A percentile compares a stretch with the other conserved stretches of the same genome.
Evolutionary conservation across 2,797 vertebrate species (phyloP).

Genomic region (Poecilia velifera): DNA sequence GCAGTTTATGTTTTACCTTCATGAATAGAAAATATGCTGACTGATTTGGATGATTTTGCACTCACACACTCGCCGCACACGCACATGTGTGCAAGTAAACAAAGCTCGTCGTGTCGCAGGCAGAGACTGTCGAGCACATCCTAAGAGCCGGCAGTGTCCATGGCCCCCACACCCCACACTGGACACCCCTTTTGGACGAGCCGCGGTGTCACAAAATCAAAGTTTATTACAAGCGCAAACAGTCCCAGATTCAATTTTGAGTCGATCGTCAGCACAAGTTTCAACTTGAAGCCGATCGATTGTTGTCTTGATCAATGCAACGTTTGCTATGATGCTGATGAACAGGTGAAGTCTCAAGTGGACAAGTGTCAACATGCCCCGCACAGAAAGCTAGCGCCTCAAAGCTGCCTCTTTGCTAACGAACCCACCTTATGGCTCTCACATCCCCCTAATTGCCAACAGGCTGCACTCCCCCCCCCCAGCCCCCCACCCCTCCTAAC

Average conservation of each 20-base stretch:
- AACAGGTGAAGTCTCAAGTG: slow-evolving; percentile 52
- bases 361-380: slow-evolving; percentile 64
- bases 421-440: slow-evolving; percentile 26
- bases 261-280: slow-evolving; percentile 26
- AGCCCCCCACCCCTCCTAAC: background rate
- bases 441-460: slow-evolving; percentile 72
- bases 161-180: background rate
- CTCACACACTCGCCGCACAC: slow-evolving; percentile 10
- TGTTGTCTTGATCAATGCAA: slow-evolving; percentile 40
- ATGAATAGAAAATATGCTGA: slow-evolving; percentile 77
- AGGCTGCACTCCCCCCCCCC: slow-evolving; percentile 18
- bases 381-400: slow-evolving; percentile 6
- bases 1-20: slow-evolving; percentile 79
- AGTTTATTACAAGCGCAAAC: slow-evolving; percentile 1
- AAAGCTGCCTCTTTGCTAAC: slow-evolving; percentile 20
- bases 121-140: slow-evolving; percentile 11
- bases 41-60: slow-evolving; percentile 47
- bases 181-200: slow-evolving; percentile 2
- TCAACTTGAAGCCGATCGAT: slow-evolving; percentile 53
- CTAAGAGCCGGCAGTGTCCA: background rate
- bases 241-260: slow-evolving; percentile 5
- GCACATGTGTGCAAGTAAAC: slow-evolving; percentile 11
- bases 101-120: background rate
- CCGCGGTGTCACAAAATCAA: slow-evolving; percentile 17
- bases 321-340: slow-evolving; percentile 36